Conservation (phyloP, 1,140 invertebrate species). For the Caenorhabditis remanei region DNA sequence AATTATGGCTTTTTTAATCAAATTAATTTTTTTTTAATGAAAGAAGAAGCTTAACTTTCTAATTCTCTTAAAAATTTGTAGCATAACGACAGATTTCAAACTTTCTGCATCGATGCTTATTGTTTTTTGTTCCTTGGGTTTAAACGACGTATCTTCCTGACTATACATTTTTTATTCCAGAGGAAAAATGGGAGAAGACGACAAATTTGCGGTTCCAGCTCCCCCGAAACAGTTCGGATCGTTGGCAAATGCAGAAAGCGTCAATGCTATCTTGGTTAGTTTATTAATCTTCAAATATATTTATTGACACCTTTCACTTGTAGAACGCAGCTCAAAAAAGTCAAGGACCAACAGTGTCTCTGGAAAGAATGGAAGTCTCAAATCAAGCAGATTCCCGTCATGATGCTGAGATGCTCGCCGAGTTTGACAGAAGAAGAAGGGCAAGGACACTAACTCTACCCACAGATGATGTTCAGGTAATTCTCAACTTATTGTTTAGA, state of each 20-base stretch:
- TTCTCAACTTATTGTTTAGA: background rate
- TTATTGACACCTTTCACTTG: background rate
- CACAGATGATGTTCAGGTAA: constrained; percentile 72
- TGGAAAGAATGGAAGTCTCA: constrained; percentile 43
- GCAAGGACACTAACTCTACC: constrained; percentile 74
- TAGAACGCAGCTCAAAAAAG: constrained; percentile 25
- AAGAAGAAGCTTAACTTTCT: too few species aligned
- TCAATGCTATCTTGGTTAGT: constrained; percentile 6
- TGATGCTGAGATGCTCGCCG: constrained; percentile 69
- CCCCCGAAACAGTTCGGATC: constrained; percentile 32
- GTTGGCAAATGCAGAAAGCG: constrained; percentile 31
- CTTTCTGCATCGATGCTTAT: too few species aligned
- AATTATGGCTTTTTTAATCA: too few species aligned
- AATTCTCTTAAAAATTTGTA: too few species aligned
- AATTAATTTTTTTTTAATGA: too few species aligned
- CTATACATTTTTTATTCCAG: background rate
- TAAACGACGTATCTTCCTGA: too few species aligned
- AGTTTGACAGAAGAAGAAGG: constrained; percentile 74
- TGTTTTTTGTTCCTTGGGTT: too few species aligned
- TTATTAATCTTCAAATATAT: too few species aligned
- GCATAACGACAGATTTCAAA: too few species aligned
- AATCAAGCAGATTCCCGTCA: constrained; percentile 47
- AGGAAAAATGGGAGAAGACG: constrained; percentile 30
- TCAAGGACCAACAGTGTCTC: constrained; percentile 21
- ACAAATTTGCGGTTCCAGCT: constrained; percentile 22